phyloP scores from a whole-genome alignment of 2,113 vertebrate species.

The Nipponia nippon region DNA sequence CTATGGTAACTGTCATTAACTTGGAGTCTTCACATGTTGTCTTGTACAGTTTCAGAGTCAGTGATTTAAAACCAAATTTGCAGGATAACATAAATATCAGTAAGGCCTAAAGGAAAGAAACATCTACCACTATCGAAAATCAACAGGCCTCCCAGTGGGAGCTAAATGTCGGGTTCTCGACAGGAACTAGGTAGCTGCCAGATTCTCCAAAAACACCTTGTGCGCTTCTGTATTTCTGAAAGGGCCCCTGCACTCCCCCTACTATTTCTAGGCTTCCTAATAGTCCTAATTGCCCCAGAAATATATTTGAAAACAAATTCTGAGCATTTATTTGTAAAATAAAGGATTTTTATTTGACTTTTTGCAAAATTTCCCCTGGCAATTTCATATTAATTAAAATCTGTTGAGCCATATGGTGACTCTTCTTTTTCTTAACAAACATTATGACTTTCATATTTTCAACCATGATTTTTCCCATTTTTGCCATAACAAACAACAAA shows the following conservation, averaged over 20 bases:
- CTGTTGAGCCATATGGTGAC: conserved; percentile 44
- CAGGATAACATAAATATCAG: neutral
- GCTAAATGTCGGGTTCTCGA: neutral
- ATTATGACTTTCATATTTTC: conserved; percentile 25
- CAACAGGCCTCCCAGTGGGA: neutral
- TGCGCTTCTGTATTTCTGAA: neutral
- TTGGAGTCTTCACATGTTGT: no score
- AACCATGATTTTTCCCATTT: neutral
- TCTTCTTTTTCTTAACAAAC: conserved; percentile 46
- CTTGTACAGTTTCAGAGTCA: neutral
- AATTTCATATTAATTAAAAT: conserved; percentile 59
- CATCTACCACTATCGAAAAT: neutral
- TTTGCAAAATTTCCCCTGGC: neutral
- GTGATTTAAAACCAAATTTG: neutral
- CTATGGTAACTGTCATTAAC: neutral
- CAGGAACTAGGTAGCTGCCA: neutral
- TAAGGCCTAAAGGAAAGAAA: neutral
- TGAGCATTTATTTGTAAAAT: conserved; percentile 37
- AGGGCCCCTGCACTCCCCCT: neutral
- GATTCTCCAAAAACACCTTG: neutral
- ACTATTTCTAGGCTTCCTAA: neutral
- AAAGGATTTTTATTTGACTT: conserved; percentile 38
- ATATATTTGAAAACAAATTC: neutral
- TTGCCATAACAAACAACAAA: conserved; percentile 36
- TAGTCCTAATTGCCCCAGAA: neutral